Conservation (phyloP, 2,888 invertebrate genomes). For the Panopea generosa region DNA sequence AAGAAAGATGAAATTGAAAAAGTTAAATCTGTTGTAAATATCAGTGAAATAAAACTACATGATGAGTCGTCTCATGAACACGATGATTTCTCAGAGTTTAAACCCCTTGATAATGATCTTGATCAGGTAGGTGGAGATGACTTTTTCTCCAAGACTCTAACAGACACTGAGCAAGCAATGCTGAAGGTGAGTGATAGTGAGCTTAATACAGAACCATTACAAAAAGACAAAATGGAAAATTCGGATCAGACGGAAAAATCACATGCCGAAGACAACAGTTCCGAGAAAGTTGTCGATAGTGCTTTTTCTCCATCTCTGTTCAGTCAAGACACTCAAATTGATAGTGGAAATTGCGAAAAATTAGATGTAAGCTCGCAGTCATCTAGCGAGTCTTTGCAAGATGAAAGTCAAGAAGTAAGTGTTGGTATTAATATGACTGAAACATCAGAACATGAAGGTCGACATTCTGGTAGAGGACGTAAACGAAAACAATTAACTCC, state of each 20-base stretch:
- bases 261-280: neutral
- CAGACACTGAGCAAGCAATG: slow-evolving; percentile 29
- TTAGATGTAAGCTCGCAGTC: neutral
- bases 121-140: slow-evolving; percentile 6
- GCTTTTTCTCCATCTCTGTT: slow-evolving; percentile 18
- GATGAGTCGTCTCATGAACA: slow-evolving; percentile 57
- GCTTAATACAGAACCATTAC: neutral
- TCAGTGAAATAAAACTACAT: neutral
- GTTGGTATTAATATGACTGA: neutral
- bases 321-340: slow-evolving; percentile 2
- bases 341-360: neutral
- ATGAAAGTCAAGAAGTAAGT: neutral
- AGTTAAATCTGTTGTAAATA: slow-evolving; percentile 11
- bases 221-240: neutral
- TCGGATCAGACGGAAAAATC: neutral
- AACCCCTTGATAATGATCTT: slow-evolving; percentile 55
- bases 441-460: slow-evolving; percentile 16
- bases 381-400: slow-evolving; percentile 4
- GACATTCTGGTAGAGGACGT: slow-evolving; percentile 24
- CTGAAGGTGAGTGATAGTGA: slow-evolving; percentile 7
- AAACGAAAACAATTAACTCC: slow-evolving; percentile 69
- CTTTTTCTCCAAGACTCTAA: slow-evolving; percentile 25
- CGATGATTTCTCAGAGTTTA: slow-evolving; percentile 69
- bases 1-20: slow-evolving; percentile 7
- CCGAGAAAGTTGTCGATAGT: neutral